Conservation (phyloP, 2,888 invertebrate species). For the Cataglyphis albicans region DNA sequence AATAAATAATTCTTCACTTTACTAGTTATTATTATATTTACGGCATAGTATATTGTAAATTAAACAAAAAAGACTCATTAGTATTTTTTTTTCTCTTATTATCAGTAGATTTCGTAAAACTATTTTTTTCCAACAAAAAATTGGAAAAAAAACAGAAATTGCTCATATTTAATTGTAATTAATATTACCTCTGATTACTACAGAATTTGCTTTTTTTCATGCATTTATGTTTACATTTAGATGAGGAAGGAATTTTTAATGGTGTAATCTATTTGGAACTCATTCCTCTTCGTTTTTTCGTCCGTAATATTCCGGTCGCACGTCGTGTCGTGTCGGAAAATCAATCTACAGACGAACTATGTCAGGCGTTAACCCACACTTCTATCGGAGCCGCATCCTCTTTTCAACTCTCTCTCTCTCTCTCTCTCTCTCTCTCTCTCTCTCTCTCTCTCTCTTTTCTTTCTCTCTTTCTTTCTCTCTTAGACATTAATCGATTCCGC, state of each 20-base stretch:
- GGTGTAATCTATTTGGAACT: constrained; percentile 13
- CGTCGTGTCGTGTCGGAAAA: constrained; percentile 37
- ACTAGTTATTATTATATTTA: neutral
- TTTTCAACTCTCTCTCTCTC: neutral
- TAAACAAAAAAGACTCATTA: neutral
- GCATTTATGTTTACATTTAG: neutral
- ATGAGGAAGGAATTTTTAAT: constrained; percentile 9
- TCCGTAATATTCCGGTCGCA: constrained; percentile 29
- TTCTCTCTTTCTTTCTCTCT: neutral
- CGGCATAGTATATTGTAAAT: neutral
- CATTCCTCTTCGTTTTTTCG: neutral
- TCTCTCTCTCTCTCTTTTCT: no score
- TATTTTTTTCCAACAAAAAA: neutral
- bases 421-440: neutral
- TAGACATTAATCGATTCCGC: constrained; percentile 39
- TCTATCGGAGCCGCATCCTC: constrained; percentile 27
- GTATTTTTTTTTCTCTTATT: neutral
- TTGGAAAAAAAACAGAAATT: neutral
- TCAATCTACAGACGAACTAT: constrained; percentile 44
- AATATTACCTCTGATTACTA: neutral
- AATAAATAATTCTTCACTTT: neutral
- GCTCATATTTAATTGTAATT: neutral
- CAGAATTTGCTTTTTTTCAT: neutral
- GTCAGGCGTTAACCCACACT: constrained; percentile 46
- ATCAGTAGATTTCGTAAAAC: neutral